Percentiles rank a stretch among this genome's conserved stretches.
phyloP scores from a whole-genome alignment of 2,797 vertebrate species.

The Furcifer pardalis region DNA sequence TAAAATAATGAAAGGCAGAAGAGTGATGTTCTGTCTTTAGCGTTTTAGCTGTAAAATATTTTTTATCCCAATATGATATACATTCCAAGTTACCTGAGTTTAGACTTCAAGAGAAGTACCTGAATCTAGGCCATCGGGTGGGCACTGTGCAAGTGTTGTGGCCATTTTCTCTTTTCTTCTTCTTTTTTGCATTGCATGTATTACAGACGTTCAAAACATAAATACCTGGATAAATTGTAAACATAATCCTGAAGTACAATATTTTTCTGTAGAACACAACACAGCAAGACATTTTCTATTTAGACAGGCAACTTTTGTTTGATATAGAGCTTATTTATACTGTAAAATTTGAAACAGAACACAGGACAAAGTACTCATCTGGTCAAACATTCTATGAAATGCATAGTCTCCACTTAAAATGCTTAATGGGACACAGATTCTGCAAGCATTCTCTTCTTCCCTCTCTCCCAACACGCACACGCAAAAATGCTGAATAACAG shows the following conservation, averaged over 20 bases:
- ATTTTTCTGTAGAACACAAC: conserved; percentile 85
- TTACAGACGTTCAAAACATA: conserved; percentile 82
- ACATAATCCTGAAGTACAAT: conserved; percentile 90
- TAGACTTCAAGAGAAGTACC: conserved; percentile 91
- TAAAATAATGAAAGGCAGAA: conserved; percentile 85
- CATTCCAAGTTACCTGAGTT: conserved; percentile 96
- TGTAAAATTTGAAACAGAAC: conserved; percentile 88
- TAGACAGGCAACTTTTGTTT: conserved; percentile 85
- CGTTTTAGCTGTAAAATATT: conserved; percentile 80
- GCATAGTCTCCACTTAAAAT: conserved; percentile 81
- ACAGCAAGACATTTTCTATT: conserved; percentile 87
- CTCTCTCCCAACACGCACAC: conserved; percentile 64
- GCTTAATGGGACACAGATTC: conserved; percentile 69
- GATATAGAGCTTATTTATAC: conserved; percentile 94
- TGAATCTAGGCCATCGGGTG: conserved; percentile 86
- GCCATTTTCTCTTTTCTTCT: conserved; percentile 69
- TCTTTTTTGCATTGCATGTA: conserved; percentile 80
- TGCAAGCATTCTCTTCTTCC: conserved; percentile 80
- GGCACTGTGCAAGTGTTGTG: conserved; percentile 83
- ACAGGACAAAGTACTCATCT: conserved; percentile 87
- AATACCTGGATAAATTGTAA: conserved; percentile 88
- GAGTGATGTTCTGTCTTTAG: conserved; percentile 83
- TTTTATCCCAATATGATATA: conserved; percentile 84
- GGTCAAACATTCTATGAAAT: conserved; percentile 85
- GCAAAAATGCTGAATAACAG: conserved; percentile 67